phyloP scores from a whole-genome alignment of 2,797 vertebrate species.

The Valencia hispanica region DNA sequence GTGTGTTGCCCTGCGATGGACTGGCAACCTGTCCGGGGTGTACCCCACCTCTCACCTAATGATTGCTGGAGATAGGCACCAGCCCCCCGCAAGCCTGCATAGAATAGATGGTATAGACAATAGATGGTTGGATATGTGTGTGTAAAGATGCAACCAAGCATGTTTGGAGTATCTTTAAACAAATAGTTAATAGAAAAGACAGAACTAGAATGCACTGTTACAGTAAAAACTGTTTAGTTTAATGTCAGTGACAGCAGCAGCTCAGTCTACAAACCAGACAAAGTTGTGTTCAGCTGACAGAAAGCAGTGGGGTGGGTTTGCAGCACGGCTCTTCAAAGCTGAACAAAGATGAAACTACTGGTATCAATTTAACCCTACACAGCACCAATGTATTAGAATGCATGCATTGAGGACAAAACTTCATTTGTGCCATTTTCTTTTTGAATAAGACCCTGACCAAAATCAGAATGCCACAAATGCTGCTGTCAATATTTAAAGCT shows the following conservation, averaged over 20 bases:
- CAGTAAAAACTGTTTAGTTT: not conserved
- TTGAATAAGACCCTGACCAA: not conserved
- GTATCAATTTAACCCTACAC: not conserved
- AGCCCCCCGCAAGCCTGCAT: too few relatives aligned
- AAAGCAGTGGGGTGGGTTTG: not conserved
- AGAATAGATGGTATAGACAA: too few relatives aligned
- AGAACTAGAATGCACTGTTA: not conserved
- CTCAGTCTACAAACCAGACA: not conserved
- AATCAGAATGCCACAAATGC: not conserved
- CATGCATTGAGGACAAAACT: not conserved
- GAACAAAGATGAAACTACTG: not conserved
- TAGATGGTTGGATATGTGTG: too few relatives aligned
- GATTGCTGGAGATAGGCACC: too few relatives aligned
- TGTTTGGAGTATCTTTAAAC: not conserved
- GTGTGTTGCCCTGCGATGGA: too few relatives aligned
- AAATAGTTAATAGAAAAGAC: not conserved
- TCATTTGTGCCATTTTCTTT: not conserved
- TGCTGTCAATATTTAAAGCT: not conserved
- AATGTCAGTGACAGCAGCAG: not conserved
- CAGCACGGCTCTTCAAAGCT: not conserved
- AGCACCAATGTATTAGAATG: not conserved
- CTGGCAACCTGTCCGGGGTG: too few relatives aligned
- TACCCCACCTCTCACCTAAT: too few relatives aligned
- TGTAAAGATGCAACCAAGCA: not conserved
- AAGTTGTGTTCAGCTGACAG: not conserved